Conservation (phyloP, 2,797 vertebrate species). For the Vultur gryphus region DNA sequence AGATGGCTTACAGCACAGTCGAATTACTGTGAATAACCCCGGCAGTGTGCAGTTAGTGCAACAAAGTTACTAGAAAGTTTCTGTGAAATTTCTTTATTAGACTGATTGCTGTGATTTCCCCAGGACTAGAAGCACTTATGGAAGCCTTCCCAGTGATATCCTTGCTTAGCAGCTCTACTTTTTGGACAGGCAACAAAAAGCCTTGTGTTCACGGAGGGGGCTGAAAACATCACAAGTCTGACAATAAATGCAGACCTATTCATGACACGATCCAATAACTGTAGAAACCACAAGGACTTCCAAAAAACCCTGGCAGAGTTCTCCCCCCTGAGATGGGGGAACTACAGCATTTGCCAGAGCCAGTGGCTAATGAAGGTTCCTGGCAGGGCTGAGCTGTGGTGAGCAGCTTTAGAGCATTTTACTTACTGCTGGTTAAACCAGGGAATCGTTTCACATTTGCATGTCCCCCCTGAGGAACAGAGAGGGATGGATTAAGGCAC, state of each 20-base stretch:
- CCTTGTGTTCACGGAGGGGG: background rate
- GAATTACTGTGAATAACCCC: background rate
- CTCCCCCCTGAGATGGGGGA: background rate
- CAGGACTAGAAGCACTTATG: background rate
- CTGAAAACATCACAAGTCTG: background rate
- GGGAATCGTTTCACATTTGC: background rate
- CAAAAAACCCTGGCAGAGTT: background rate
- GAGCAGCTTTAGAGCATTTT: background rate
- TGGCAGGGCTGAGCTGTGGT: background rate
- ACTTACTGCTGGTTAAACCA: background rate
- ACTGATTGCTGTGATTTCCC: background rate
- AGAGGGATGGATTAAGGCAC: background rate
- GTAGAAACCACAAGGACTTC: background rate
- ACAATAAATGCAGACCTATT: background rate
- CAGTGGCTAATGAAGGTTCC: background rate
- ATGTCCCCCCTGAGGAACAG: background rate
- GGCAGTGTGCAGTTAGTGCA: background rate
- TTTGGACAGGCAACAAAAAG: conserved; percentile 17
- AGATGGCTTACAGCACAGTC: background rate
- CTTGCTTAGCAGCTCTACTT: background rate
- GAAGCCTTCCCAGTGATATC: background rate
- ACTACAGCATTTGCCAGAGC: background rate
- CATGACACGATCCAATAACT: background rate
- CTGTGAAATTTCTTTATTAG: background rate
- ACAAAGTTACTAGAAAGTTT: background rate